phyloP scores from a whole-genome alignment of 2,113 vertebrate species.

The Hypanus sabinus region DNA sequence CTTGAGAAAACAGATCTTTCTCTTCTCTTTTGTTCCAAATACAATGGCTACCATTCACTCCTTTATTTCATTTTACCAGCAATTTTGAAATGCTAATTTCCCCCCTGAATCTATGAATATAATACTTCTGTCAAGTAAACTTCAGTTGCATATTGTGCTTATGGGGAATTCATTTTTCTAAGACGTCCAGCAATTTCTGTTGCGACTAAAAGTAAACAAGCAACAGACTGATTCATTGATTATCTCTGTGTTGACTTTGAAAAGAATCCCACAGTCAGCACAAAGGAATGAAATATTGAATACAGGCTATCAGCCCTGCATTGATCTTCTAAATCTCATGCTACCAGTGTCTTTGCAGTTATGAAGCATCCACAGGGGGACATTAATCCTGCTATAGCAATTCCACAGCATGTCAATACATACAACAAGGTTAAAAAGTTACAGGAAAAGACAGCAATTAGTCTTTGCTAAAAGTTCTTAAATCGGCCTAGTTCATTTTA shows the following conservation, averaged over 20 bases:
- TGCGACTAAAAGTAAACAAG: constrained; percentile 8
- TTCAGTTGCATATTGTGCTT: background rate
- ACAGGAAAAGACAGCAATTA: background rate
- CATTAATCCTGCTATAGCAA: constrained; percentile 35
- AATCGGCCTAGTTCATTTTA: background rate
- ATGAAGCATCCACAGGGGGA: constrained; percentile 33
- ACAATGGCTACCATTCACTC: background rate
- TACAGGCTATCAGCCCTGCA: constrained; percentile 9
- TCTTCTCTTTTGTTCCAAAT: background rate
- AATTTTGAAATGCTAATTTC: background rate
- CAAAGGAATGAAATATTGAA: constrained; percentile 36
- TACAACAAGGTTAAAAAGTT: constrained; percentile 28
- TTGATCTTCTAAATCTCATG: constrained; percentile 37
- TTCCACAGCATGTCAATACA: constrained; percentile 24
- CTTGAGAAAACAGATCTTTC: background rate
- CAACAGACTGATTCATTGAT: constrained; percentile 28
- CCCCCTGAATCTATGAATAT: background rate
- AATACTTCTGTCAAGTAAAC: background rate
- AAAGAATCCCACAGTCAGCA: constrained; percentile 29
- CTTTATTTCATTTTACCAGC: constrained; percentile 9
- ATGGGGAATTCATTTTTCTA: background rate
- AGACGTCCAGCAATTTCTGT: constrained; percentile 13
- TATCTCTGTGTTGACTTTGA: constrained; percentile 35
- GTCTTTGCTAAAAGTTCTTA: background rate
- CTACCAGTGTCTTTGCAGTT: constrained; percentile 25